phyloP scores from a whole-genome alignment of 2,888 invertebrate genomes.

The Tiliacea aurago region DNA sequence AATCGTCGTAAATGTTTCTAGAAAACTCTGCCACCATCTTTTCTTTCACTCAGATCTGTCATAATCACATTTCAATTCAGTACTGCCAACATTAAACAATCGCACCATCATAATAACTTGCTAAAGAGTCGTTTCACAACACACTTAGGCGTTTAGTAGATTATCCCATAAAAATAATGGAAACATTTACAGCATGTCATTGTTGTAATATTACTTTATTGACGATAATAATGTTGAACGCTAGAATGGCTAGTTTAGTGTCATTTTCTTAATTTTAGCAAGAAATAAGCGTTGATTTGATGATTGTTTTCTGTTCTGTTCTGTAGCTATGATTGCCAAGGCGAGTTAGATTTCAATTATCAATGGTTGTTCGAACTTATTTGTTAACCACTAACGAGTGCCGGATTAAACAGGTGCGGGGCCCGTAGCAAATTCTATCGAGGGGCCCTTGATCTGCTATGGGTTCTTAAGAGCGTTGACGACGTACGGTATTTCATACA shows the following conservation, averaged over 20 bases:
- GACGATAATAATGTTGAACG: slow-evolving; percentile 30
- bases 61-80: slow-evolving; percentile 19
- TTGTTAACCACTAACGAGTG: too few species aligned
- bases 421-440: too few species aligned
- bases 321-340: neutral
- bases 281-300: slow-evolving; percentile 1
- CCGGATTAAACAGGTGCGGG: too few species aligned
- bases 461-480: too few species aligned
- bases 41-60: neutral
- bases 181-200: slow-evolving; percentile 39
- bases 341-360: too few species aligned
- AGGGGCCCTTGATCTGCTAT: too few species aligned
- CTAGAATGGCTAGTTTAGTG: slow-evolving; percentile 14
- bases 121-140: slow-evolving; percentile 28
- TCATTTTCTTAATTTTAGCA: slow-evolving; percentile 29
- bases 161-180: slow-evolving; percentile 60
- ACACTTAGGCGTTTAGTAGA: slow-evolving; percentile 22
- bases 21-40: slow-evolving; percentile 1
- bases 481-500: too few species aligned
- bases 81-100: slow-evolving; percentile 27
- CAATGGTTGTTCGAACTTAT: too few species aligned
- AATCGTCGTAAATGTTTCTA: neutral
- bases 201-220: slow-evolving; percentile 47
- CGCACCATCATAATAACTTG: slow-evolving; percentile 3
- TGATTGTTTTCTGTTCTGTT: slow-evolving; percentile 6